These are phyloP conservation scores for Melitaea athalia DNA, from an alignment of 2,888 invertebrate genomes.

Conservation along the genomic window DNA sequence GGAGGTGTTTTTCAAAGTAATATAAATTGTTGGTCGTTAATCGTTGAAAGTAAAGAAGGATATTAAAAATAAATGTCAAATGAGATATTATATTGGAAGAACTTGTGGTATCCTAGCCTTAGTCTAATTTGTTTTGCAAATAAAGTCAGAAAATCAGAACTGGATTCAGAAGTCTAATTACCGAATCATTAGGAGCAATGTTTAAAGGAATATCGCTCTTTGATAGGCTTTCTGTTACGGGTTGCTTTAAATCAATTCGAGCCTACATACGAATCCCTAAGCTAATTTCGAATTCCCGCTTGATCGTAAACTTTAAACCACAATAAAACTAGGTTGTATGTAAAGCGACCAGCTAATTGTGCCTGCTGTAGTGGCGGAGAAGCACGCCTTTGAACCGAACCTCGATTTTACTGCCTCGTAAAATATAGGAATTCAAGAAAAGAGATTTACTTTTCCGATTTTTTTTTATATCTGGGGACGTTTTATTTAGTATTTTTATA, in stretches of 20 bases:
- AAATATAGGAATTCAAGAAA: constrained; percentile 46
- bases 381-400: constrained; percentile 53
- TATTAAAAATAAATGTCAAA: no score
- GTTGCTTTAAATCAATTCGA: not conserved
- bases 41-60: no score
- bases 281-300: constrained; percentile 11
- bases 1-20: no score
- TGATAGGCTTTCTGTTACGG: not conserved
- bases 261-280: not conserved
- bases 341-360: constrained; percentile 69
- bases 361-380: constrained; percentile 55
- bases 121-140: no score
- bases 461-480: constrained; percentile 13
- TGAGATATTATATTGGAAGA: no score
- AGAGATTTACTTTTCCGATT: constrained; percentile 31
- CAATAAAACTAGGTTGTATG: constrained; percentile 50
- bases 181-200: not conserved
- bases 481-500: constrained; percentile 13
- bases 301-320: constrained; percentile 23
- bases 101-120: no score
- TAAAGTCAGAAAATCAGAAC: no score
- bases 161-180: not conserved
- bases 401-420: constrained; percentile 46
- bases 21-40: no score
- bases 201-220: not conserved